Conservation (phyloP, 2,888 invertebrate species). For the Anodontia alba region DNA sequence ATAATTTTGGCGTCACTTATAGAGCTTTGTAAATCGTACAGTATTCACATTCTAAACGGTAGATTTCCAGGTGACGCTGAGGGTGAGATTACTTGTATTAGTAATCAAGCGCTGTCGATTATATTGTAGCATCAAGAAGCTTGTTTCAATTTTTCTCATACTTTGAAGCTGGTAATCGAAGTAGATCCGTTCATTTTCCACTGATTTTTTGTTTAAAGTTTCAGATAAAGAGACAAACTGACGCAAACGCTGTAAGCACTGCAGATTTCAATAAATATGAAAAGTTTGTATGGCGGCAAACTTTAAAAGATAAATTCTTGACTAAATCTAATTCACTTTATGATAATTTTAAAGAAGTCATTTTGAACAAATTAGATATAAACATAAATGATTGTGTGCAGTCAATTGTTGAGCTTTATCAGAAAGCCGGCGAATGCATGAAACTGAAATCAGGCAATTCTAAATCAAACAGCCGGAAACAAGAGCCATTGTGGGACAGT, state of each 20-base stretch:
- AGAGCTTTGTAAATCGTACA: conserved; percentile 7
- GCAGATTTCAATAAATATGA: neutral
- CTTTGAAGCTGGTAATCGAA: neutral
- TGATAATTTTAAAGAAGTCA: neutral
- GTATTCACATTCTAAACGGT: conserved; percentile 16
- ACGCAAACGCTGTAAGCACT: neutral
- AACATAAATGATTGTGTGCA: conserved; percentile 2
- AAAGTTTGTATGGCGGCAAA: neutral
- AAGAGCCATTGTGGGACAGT: neutral
- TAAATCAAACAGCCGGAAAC: neutral
- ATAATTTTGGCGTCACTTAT: neutral
- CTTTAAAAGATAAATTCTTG: neutral
- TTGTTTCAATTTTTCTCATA: neutral
- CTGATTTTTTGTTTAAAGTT: neutral
- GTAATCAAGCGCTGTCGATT: neutral
- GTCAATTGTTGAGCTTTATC: neutral
- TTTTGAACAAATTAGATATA: neutral
- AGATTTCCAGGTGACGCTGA: conserved; percentile 3
- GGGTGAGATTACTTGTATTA: conserved; percentile 1
- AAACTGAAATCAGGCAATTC: neutral
- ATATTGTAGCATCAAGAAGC: neutral
- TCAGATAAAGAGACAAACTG: neutral
- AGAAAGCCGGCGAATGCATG: neutral
- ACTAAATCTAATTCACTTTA: neutral
- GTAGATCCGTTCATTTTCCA: conserved; percentile 7